Evolutionary conservation across 2,888 invertebrate genomes (phyloP), one percentile per base, ranked within the genome.

Genomic region (Tetropium fuscum): DNA sequence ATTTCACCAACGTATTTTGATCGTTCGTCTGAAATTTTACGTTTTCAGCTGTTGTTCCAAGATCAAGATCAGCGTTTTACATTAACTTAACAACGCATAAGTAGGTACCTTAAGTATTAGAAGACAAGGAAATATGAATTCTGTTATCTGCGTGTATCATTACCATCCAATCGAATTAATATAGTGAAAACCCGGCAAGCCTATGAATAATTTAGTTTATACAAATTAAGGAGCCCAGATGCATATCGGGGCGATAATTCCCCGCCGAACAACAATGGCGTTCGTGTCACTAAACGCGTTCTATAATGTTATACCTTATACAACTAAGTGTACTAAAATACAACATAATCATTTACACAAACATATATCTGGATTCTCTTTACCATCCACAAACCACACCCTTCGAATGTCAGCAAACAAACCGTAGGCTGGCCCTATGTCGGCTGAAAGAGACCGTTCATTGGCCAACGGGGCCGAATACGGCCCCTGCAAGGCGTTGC

Each of bases 381-480:
- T 34, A 49, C 64, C 49, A 55, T 58, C 49, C 51, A 45, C 56
- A 61, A 62, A 71, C 71, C 71, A 70, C 71, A 67, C 71, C 71
- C 69, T 63, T 47, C 34, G 53, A 58, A 45, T 68, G 68, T 71
- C 65, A 56, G 66, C 69, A 73, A 73, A 72, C 72, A 72, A 69
- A 65, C 67, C 51, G 47, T 58, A 59, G 68, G 69, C 66, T 57
- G 66, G 63, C 59, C 61, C 53, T 16, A 44, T 38, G 22, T 47
- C 38, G 45, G 58, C 58, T 48, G 59, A 51, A 19, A 19, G 47
- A n/a, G 30, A 7, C 25, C 30, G 38, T 45, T 55, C 51, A 70
- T 70, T 70, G 66, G 66, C 63, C 53, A 58, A n/a, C 15, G 36
- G 15, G 16, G 16, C 15, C 22, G 34, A 32, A 48, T 25, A 13